Percentiles rank a stretch among this genome's conserved stretches.
Evolutionary conservation across 2,888 invertebrate genomes (phyloP).

Genomic region (Linnaemya tessellans): DNA sequence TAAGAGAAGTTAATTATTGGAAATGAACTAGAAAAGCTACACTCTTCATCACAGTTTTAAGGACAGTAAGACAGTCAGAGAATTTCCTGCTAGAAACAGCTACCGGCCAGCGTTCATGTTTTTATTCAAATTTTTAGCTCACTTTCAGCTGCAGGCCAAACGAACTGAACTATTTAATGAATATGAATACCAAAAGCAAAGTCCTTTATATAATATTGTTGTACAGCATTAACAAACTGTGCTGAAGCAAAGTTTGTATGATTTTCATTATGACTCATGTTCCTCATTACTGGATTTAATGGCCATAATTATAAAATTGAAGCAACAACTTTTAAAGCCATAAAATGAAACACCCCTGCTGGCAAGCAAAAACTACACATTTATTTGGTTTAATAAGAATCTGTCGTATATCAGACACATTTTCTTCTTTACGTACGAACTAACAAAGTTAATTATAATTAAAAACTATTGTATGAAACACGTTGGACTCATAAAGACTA

Average conservation of each 20-base stretch:
- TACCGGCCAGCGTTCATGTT: no score
- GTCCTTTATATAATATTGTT: neutral
- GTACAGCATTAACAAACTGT: neutral
- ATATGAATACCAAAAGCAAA: neutral
- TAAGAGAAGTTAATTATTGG: no score
- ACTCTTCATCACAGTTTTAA: no score
- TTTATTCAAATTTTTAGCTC: no score
- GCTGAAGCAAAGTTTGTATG: neutral
- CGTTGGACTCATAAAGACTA: conserved; percentile 58
- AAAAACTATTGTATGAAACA: conserved; percentile 62
- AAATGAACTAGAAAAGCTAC: no score
- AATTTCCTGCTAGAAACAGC: no score
- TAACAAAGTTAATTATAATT: conserved; percentile 51
- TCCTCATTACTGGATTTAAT: neutral
- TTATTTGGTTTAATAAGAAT: conserved; percentile 8
- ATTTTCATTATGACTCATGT: neutral
- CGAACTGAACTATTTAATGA: no score
- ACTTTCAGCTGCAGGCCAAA: no score
- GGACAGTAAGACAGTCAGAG: no score
- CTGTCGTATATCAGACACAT: conserved; percentile 38
- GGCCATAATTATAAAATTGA: neutral
- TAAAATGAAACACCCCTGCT: neutral
- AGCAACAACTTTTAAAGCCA: neutral
- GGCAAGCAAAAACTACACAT: neutral
- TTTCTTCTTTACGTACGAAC: conserved; percentile 34